A percentile compares a stretch with the other conserved stretches of the same genome.
Evolutionary conservation across 2,797 vertebrate species (phyloP).

Genomic region (Orientallactaga sibirica): DNA sequence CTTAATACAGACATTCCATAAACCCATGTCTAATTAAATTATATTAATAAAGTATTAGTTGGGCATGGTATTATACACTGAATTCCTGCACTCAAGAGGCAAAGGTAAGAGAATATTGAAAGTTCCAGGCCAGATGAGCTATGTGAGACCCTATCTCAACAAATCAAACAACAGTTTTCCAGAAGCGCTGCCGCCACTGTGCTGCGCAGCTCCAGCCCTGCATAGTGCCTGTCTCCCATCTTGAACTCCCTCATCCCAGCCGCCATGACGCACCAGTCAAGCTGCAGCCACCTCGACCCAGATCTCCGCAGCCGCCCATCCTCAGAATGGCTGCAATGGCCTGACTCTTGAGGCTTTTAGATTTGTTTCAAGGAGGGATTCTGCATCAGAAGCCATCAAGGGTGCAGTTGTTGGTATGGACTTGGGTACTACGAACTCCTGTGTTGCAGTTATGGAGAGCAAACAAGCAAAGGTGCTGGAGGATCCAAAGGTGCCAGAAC

Average conservation of each 20-base stretch:
- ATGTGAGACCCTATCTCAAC: not conserved
- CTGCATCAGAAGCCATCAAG: slow-evolving; percentile 97
- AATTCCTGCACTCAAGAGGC: not conserved
- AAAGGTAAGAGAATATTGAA: not conserved
- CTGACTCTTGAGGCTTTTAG: slow-evolving; percentile 91
- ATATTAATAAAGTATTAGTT: slow-evolving; percentile 13
- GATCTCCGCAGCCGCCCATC: slow-evolving; percentile 87
- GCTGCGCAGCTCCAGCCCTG: too few relatives aligned
- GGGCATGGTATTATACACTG: not conserved
- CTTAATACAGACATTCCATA: not conserved
- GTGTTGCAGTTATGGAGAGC: slow-evolving; percentile 99
- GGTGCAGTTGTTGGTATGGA: slow-evolving; percentile 98
- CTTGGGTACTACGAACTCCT: slow-evolving; percentile 98
- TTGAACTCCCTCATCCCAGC: too few relatives aligned
- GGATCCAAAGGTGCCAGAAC: slow-evolving; percentile 97
- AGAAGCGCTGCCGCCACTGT: too few relatives aligned
- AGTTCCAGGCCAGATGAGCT: not conserved
- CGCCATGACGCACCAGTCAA: too few relatives aligned
- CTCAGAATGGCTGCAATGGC: slow-evolving; percentile 92
- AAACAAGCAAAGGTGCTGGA: slow-evolving; percentile 99
- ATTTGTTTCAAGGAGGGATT: slow-evolving; percentile 91
- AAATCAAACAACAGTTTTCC: not conserved
- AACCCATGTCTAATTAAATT: slow-evolving; percentile 25
- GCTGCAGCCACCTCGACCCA: slow-evolving; percentile 89
- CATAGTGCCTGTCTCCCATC: too few relatives aligned